Percentiles rank a stretch among this genome's conserved stretches.
Evolutionary conservation across 1,140 invertebrate genomes (phyloP).

Genomic region (Hesperophylax magnus): DNA sequence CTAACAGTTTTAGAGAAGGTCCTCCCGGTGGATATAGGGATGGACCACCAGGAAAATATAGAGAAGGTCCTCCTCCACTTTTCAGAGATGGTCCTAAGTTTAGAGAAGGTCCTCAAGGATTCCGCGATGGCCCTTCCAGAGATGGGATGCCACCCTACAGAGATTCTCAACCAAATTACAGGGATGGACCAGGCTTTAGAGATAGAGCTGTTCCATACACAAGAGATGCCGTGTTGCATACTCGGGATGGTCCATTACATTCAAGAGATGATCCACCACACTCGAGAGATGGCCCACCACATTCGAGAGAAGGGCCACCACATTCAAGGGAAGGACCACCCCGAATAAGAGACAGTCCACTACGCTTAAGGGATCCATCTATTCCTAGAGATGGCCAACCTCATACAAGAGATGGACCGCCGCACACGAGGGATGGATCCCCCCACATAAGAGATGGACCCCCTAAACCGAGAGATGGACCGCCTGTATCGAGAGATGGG

Average conservation of each 20-base stretch:
- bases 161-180: slow-evolving; percentile 42
- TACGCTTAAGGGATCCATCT: slow-evolving; percentile 59
- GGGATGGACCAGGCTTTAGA: slow-evolving; percentile 52
- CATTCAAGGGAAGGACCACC: slow-evolving; percentile 20
- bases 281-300: slow-evolving; percentile 25
- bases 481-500: slow-evolving; percentile 31
- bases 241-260: slow-evolving; percentile 59
- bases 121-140: slow-evolving; percentile 60
- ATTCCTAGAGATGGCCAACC: slow-evolving; percentile 60
- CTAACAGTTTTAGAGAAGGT: slow-evolving; percentile 62
- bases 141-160: slow-evolving; percentile 59
- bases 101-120: slow-evolving; percentile 61
- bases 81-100: slow-evolving; percentile 60
- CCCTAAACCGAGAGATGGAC: slow-evolving; percentile 19
- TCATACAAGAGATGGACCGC: slow-evolving; percentile 56
- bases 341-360: slow-evolving; percentile 32
- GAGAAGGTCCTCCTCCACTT: slow-evolving; percentile 61
- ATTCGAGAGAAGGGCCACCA: slow-evolving; percentile 40
- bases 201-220: slow-evolving; percentile 19
- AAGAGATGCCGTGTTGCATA: slow-evolving; percentile 40
- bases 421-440: slow-evolving; percentile 35
- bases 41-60: slow-evolving; percentile 59
- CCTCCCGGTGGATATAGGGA: slow-evolving; percentile 61
- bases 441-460: slow-evolving; percentile 31
- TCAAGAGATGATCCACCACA: slow-evolving; percentile 23